These are phyloP conservation scores for Dryas iulia DNA, from an alignment of 1,140 invertebrate species.

Conservation along the genomic window DNA sequence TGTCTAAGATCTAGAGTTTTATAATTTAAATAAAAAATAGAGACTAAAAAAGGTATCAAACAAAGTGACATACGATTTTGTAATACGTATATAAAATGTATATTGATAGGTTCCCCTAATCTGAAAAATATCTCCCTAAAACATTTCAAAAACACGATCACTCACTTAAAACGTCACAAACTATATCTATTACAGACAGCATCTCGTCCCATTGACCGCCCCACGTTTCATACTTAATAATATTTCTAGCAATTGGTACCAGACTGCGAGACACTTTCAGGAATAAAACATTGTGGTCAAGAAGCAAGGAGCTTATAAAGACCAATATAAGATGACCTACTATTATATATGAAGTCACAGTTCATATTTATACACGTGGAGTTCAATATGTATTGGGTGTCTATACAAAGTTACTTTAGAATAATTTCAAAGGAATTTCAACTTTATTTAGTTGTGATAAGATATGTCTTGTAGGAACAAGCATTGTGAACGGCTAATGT, in stretches of 20 bases:
- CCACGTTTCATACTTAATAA: constrained; percentile 53
- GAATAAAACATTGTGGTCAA: constrained; percentile 61
- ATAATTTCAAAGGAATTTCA: constrained; percentile 22
- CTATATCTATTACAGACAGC: constrained; percentile 15
- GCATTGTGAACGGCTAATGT: constrained; percentile 53
- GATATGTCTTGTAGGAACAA: constrained; percentile 14
- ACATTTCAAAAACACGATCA: constrained; percentile 1
- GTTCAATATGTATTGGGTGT: constrained; percentile 46
- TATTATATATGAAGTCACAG: constrained; percentile 8
- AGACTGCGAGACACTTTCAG: constrained; percentile 56
- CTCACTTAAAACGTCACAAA: constrained; percentile 22
- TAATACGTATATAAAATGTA: not conserved
- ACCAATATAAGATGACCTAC: constrained; percentile 45
- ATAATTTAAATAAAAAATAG: not conserved
- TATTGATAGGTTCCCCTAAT: not conserved
- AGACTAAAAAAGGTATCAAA: not conserved
- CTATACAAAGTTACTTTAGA: constrained; percentile 16
- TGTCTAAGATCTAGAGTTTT: too few species aligned
- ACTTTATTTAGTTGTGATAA: constrained; percentile 41
- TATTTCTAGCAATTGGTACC: constrained; percentile 73
- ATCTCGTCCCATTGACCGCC: constrained; percentile 47
- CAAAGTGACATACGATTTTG: not conserved
- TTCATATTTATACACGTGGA: constrained; percentile 10
- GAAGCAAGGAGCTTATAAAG: constrained; percentile 43
- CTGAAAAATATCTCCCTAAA: not conserved